Evolutionary conservation across 2,888 invertebrate genomes (phyloP), one percentile per base, ranked within the genome.

Genomic region (Thyatira batis): DNA sequence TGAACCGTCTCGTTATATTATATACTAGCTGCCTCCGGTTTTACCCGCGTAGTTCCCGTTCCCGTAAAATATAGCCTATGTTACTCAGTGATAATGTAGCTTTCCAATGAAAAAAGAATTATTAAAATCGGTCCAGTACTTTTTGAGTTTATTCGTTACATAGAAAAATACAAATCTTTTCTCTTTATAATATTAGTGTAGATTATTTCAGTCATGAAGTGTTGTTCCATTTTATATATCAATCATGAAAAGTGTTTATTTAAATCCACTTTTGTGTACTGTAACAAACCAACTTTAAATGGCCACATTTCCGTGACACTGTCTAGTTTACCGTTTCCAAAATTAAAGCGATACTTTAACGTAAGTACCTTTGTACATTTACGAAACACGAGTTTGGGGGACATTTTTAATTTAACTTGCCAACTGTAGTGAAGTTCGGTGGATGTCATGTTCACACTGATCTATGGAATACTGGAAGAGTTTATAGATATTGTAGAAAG

Each of bases 351-450:
- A 28, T n/a, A 45, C n/a, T 45, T 51, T 44, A 45, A 45, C 51
- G 21, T n/a, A 45, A 45, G 33, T 39, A 43, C 33, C n/a, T 28
- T 39, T 27, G 46, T n/a, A 20, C 45, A 44, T 28, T 44, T 27
- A 25, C 11, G 30, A 39, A 39, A 39, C 17, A 2, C 6, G 13
- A 39, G 39, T 39, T 23, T 3, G 23, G 17, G 17, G 39, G 3
- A 43, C 44, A 43, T 51, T 51, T 54, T 51, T 51, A 51, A 51
- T 54, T 49, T 54, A 54, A 48, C 8, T 54, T 54, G 48, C 17
- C 44, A 49, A 46, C 45, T 50, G 10, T 25, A 17, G 25, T 20
- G 46, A 45, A 45, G 25, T 45, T 33, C 27, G 49, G 23, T 44
- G 48, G 44, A 20, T 20, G 44, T 28, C 49, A 49, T 52, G 49